Percentiles rank a stretch among this genome's conserved stretches.
phyloP scores from a whole-genome alignment of 2,888 invertebrate genomes.

The Piscicola geometra region DNA sequence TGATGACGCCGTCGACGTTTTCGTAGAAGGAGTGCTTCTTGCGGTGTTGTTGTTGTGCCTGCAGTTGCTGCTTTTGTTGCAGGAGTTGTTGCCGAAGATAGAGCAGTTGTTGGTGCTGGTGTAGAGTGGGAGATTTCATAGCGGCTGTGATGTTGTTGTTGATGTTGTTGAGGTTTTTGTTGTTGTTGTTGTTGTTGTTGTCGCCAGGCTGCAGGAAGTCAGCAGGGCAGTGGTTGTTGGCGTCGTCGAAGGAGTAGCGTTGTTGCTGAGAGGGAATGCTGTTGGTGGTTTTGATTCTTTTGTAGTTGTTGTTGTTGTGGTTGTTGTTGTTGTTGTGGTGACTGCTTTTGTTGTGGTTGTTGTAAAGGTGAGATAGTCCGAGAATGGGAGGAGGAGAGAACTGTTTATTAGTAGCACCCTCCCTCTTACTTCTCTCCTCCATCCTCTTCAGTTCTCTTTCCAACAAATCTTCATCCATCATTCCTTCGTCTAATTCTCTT shows the following conservation, averaged over 20 bases:
- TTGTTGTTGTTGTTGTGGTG: not conserved
- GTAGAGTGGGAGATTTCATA: not conserved
- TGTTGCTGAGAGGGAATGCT: too few relatives aligned
- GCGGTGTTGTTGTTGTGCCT: slow-evolving; percentile 6
- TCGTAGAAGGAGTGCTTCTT: slow-evolving; percentile 1
- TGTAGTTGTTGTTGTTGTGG: not conserved
- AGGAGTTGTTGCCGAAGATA: not conserved
- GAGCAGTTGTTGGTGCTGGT: slow-evolving; percentile 3
- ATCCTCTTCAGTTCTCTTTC: not conserved
- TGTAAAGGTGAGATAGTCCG: not conserved
- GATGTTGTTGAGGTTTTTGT: slow-evolving; percentile 15
- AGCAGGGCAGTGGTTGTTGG: not conserved
- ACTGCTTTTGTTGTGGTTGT: not conserved
- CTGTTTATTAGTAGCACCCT: not conserved
- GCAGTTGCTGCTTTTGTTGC: slow-evolving; percentile 14
- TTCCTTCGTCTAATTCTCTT: not conserved
- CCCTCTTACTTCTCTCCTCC: not conserved
- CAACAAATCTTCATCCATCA: not conserved
- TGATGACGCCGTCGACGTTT: not conserved
- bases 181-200: slow-evolving; percentile 18
- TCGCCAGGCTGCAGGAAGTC: not conserved
- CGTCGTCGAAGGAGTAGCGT: not conserved
- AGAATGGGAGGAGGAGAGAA: slow-evolving; percentile 4
- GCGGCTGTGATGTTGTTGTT: slow-evolving; percentile 7
- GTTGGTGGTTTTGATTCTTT: not conserved